A percentile compares a stretch with the other conserved stretches of the same genome.
Conservation (phyloP, 2,888 invertebrate genomes). For the Troides helena region DNA sequence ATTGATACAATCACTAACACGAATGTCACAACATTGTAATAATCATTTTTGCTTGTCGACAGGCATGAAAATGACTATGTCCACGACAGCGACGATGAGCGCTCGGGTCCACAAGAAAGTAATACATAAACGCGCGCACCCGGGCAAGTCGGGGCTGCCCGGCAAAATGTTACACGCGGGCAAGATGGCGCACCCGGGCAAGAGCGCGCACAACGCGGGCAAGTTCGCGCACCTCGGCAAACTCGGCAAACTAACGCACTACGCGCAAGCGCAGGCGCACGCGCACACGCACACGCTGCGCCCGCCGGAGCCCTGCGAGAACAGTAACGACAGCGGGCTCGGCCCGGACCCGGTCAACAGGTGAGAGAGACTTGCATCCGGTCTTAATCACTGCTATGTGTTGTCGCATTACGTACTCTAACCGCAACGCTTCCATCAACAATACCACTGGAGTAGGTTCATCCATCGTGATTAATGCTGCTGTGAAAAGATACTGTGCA, state of each 20-base stretch:
- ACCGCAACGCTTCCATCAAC: background rate
- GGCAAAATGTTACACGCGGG: conserved; percentile 75
- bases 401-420: conserved; percentile 9
- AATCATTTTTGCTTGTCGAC: conserved; percentile 58
- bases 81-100: conserved; percentile 83
- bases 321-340: conserved; percentile 93
- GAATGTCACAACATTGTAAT: background rate
- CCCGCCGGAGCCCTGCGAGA: conserved; percentile 85
- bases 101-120: conserved; percentile 84
- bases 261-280: conserved; percentile 36
- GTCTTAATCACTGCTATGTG: conserved; percentile 21
- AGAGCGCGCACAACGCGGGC: conserved; percentile 53
- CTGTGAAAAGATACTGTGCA: too few species aligned
- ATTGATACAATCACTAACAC: background rate
- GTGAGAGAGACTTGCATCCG: conserved; percentile 44
- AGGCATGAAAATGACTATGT: conserved; percentile 88
- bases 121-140: conserved; percentile 81
- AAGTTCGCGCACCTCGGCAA: conserved; percentile 61
- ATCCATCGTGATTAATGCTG: too few species aligned
- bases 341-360: conserved; percentile 86
- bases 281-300: conserved; percentile 64
- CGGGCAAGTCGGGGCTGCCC: conserved; percentile 68
- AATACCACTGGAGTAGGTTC: too few species aligned
- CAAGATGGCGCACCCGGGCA: conserved; percentile 64
- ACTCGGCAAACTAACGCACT: conserved; percentile 64